Base-by-base conservation (phyloP, 1,140 invertebrate genomes). In the Tetraneura akinire region DNA sequence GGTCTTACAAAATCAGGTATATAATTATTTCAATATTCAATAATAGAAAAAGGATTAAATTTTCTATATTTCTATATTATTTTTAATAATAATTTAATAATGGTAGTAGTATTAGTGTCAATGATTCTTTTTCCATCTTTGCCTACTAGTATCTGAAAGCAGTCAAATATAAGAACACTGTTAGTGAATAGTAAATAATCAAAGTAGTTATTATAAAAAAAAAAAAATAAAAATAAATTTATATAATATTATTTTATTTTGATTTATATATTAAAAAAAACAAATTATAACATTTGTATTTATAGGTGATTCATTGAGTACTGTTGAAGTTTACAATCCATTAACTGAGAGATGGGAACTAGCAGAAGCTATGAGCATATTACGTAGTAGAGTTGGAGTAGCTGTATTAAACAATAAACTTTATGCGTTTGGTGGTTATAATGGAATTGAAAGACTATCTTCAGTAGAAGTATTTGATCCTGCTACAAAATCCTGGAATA, bases 401-500 rank as follows among this genome's bases (percentile, higher is more conserved):
- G 92, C 94, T 26, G 93, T 96, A 1, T 87, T 93, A 83, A 88
- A 90, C 82, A 92, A 92, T 83, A 90, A 90, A 84, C 85, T 94
- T 11, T 92, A 92, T 85, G 91, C 91, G 1, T 91, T 92, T 83
- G 91, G 91, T 23, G 91, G 91, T 3, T 96, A 94, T 83, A 94
- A 96, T 86, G 94, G 95, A 9, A 87, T 88, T 42, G 93, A 95
- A 84, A 86, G 94, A 81, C 87, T 96, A 11, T 91, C 91, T 42
- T 94, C 93, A n/a, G 94, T 96, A 4, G 95, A 96, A 87, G 91
- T 95, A 11, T 96, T 93, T 86, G 92, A 96, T 86, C 91, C 92
- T 10, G 85, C 87, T 26, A 87, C 87, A 60, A 90, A 91, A 83
- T 88, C 87, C 80, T 97, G 95, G 95, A 91, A 90, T 78, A 89